Base-by-base conservation (phyloP, 2,113 vertebrate species). In the Ageneiosus marmoratus region DNA sequence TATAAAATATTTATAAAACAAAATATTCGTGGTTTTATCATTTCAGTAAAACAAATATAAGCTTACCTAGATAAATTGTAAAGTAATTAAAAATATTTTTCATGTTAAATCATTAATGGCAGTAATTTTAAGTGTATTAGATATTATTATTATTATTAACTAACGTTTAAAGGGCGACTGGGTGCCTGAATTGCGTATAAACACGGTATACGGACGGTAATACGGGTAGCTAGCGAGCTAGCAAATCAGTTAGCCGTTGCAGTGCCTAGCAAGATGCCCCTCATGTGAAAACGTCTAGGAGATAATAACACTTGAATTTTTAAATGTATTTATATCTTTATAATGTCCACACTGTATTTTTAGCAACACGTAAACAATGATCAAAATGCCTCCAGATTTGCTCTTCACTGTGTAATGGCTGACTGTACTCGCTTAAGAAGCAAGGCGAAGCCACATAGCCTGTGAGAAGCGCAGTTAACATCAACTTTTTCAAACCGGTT, bases 331-430 rank as follows among this genome's bases (percentile, higher is more conserved):
- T 4, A 18, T 5, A 8, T 48, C 6, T 50, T n/a, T 32, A 16
- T 62, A 0, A 53, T 6, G 9, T 83, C 67, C 44, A 0, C 78
- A 41, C 13, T 4, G 32, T 77, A 27, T 27, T 34, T 55, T 60
- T 63, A 15, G 73, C 27, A 76, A 20, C 29, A 73, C 44, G 8
- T 55, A 55, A 34, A 53, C 74, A 51, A 83, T 86, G 85, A 83
- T 90, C 91, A 92, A 89, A 80, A 75, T 72, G 87, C 85, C 88
- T 85, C 74, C 69, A 83, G 85, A 90, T 88, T 91, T 92, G 91
- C 89, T 92, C 93, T 94, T 90, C 92, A 95, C 95, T 94, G 94
- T 94, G 94, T 95, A 97, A 97, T 97, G 96, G 96, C 96, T 97
- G 96, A 96, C 96, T 95, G 93, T 94, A 93, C 94, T 95, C 90